Base-by-base conservation (phyloP, 2,113 vertebrate species). In the Pedionomus torquatus region DNA sequence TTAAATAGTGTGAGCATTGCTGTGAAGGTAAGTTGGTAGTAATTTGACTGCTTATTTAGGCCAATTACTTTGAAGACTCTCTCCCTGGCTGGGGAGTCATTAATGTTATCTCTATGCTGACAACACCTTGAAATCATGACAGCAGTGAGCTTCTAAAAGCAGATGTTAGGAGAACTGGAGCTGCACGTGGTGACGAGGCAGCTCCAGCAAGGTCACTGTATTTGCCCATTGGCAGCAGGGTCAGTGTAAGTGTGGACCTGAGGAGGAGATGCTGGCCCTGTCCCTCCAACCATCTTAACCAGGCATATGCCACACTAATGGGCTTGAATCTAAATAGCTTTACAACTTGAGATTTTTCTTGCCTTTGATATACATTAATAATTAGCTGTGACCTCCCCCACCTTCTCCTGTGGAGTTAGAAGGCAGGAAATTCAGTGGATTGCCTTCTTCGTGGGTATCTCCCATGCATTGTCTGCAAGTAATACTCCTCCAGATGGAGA, bases 251-350 rank as follows among this genome's bases (percentile, higher is more conserved):
- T 24, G 49, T 17, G 13, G 48, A n/a, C 16, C n/a, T 18, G 26
- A 57, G 80, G 37, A 63, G 15, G 28, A 63, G 76, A 13, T 77
- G 61, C 55, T 82, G n/a, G 4, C 46, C 24, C 51, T 75, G 31
- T 17, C 19, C 33, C 33, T 89, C 0, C 1, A 35, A 20, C 39
- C 0, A 1, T 7, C 15, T 28, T 70, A 54, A 37, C 23, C 33
- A 64, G 24, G 23, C 13, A 25, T 1, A 24, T 5, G 16, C 17
- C 20, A 17, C 9, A 6, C 30, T 37, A 55, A 48, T 35, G 18
- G 23, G 7, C 51, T 90, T 72, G 52, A 52, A 86, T 49, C 30
- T 75, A 30, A 71, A 63, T 24, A 37, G 11, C 23, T 95, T 70
- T 71, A 39, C 35, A 68, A 8, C 28, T 55, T 4, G 0, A 52